These are phyloP conservation scores for Phenganax marumi DNA, from an alignment of 92 coral and sea anemone genomes.

Conservation along the genomic window DNA sequence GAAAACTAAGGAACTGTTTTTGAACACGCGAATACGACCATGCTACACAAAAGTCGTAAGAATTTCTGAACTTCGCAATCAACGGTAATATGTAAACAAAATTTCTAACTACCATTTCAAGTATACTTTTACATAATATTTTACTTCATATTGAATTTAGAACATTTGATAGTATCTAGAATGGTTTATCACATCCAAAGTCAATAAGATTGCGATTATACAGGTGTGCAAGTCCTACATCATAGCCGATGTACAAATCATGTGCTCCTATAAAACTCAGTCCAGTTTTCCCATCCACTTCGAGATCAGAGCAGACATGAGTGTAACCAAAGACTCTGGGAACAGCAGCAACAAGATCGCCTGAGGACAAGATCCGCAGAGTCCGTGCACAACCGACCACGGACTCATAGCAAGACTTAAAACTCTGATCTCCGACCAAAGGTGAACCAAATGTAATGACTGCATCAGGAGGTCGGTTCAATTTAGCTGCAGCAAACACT, in stretches of 20 bases:
- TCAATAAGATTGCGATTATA: neutral
- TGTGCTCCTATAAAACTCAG: conserved; percentile 4
- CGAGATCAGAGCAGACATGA: conserved; percentile 4
- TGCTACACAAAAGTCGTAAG: too few species aligned
- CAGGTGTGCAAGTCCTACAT: neutral
- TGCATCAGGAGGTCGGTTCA: conserved; percentile 28
- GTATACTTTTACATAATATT: too few species aligned
- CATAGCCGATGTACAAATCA: conserved; percentile 24
- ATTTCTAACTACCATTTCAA: too few species aligned
- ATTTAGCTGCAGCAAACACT: conserved; percentile 26
- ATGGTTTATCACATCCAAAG: conserved; percentile 19
- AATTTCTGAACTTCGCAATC: too few species aligned
- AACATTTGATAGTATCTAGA: neutral
- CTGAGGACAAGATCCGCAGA: conserved; percentile 12
- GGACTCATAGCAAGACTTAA: conserved; percentile 13
- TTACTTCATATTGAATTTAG: too few species aligned
- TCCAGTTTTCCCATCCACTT: conserved; percentile 24
- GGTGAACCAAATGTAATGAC: conserved; percentile 33
- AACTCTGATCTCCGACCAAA: conserved; percentile 1
- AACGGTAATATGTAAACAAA: too few species aligned
- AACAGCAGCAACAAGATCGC: conserved; percentile 17
- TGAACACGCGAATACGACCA: too few species aligned
- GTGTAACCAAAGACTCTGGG: conserved; percentile 19
- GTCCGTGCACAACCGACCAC: conserved; percentile 35
- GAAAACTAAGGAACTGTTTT: too few species aligned